phyloP scores from a whole-genome alignment of 2,113 vertebrate species.

The Cryptoleucopteryx plumbea region DNA sequence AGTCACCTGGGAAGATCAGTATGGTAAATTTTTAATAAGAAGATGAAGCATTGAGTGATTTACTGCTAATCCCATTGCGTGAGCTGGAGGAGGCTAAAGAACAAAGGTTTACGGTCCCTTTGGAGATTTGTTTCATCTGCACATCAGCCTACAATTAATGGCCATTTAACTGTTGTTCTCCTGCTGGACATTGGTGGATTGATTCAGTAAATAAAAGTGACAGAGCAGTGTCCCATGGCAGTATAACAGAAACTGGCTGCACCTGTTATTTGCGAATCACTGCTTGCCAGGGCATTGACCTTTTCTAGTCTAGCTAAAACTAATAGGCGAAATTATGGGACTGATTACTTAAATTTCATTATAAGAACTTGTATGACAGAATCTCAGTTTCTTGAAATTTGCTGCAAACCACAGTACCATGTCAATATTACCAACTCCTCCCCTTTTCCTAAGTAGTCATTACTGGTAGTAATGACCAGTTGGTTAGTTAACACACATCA shows the following conservation, averaged over 20 bases:
- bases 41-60: constrained; percentile 70
- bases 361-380: constrained; percentile 3
- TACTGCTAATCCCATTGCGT: constrained; percentile 65
- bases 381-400: constrained; percentile 16
- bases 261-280: constrained; percentile 82
- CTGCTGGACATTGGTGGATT: constrained; percentile 82
- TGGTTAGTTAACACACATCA: background rate
- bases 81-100: constrained; percentile 71
- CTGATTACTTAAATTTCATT: constrained; percentile 62
- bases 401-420: background rate
- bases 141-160: constrained; percentile 83
- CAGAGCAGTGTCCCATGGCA: constrained; percentile 73
- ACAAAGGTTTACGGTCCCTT: constrained; percentile 81
- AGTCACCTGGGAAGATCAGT: constrained; percentile 56
- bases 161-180: constrained; percentile 82
- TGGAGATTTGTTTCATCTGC: constrained; percentile 82
- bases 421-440: background rate
- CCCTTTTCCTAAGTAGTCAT: background rate
- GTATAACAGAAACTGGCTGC: constrained; percentile 70
- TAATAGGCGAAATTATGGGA: constrained; percentile 72
- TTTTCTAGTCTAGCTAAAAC: constrained; percentile 73
- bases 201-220: constrained; percentile 86
- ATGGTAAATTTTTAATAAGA: constrained; percentile 74
- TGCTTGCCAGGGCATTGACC: constrained; percentile 74
- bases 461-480: background rate